Evolutionary conservation across 2,797 vertebrate species (phyloP).

Genomic region (Sebastes vulpes): DNA sequence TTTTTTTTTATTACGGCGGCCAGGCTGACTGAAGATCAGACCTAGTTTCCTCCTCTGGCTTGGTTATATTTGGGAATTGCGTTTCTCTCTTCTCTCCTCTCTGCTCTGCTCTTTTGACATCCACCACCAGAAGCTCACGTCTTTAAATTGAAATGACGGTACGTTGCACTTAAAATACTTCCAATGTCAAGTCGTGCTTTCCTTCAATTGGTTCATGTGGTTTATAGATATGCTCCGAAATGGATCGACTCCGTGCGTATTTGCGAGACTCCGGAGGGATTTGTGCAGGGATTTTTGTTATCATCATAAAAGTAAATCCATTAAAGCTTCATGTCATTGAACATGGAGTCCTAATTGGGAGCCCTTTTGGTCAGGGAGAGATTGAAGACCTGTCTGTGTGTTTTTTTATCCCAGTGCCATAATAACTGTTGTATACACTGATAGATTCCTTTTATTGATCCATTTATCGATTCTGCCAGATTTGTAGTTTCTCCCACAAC

Average conservation of each 20-base stretch:
- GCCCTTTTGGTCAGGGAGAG: conserved; percentile 22
- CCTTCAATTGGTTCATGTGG: not conserved
- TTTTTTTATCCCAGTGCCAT: conserved; percentile 36
- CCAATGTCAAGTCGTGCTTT: not conserved
- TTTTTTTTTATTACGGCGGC: conserved; percentile 14
- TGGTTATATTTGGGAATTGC: conserved; percentile 49
- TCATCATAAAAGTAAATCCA: not conserved
- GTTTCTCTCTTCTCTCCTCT: not conserved
- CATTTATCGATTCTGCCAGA: conserved; percentile 16
- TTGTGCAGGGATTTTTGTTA: not conserved
- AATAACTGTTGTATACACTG: conserved; percentile 38
- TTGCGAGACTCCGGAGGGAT: conserved; percentile 12
- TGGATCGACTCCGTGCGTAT: conserved; percentile 58
- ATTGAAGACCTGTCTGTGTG: conserved; percentile 43
- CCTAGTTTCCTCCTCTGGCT: conserved; percentile 44
- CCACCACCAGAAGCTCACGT: not conserved
- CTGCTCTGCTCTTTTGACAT: conserved; percentile 29
- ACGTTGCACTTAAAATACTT: not conserved
- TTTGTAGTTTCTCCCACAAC: not conserved
- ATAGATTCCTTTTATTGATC: conserved; percentile 40
- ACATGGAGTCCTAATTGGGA: conserved; percentile 18
- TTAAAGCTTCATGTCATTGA: not conserved
- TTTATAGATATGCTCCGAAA: not conserved
- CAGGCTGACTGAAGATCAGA: conserved; percentile 53
- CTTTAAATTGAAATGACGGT: not conserved